Evolutionary conservation across 2,113 vertebrate genomes (phyloP), one percentile per base, ranked within the genome.

Genomic region (Orycteropus afer): DNA sequence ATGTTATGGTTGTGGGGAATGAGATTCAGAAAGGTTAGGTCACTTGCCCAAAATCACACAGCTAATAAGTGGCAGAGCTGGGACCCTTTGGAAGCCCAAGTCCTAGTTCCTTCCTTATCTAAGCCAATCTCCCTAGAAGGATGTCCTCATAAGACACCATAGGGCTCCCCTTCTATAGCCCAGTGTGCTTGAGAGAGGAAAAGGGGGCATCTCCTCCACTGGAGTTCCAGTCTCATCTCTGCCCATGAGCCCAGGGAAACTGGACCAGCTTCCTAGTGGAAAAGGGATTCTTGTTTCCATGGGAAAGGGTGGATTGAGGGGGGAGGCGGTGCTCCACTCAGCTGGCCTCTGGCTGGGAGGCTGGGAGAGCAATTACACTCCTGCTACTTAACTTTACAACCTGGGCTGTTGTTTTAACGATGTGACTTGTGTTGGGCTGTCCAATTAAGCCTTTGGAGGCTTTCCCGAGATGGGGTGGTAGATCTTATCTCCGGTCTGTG

Each of bases 401-500:
- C 89, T 27, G 8, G 91, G 94, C 96, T 97, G 97, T 96, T 97
- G 97, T 97, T 98, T 96, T 97, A 97, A 97, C 55, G 78, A 96
- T 77, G 93, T 3, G 85, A 97, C 95, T 94, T 10, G 71, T 96
- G 96, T 96, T 95, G 94, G 84, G 95, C 95, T 96, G 96, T 97
- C 97, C 96, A 97, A 97, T 98, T 97, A 97, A 97, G 85, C 92
- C 96, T 97, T 96, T 97, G 97, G 97, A 98, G 97, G 92, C 96
- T 95, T 97, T 98, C 96, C 95, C 95, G 93, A 98, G 96, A 93
- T 97, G 96, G 88, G 90, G 97, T 53, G 96, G 96, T 95, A 97
- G 97, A 97, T 97, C 96, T 97, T 97, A 97, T 97, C 97, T 93
- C 2, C 0, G 67, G 76, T 37, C 95, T 96, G 96, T 89, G 89